Evolutionary conservation across 2,797 vertebrate genomes (phyloP).

Genomic region (Muscicapa striata): DNA sequence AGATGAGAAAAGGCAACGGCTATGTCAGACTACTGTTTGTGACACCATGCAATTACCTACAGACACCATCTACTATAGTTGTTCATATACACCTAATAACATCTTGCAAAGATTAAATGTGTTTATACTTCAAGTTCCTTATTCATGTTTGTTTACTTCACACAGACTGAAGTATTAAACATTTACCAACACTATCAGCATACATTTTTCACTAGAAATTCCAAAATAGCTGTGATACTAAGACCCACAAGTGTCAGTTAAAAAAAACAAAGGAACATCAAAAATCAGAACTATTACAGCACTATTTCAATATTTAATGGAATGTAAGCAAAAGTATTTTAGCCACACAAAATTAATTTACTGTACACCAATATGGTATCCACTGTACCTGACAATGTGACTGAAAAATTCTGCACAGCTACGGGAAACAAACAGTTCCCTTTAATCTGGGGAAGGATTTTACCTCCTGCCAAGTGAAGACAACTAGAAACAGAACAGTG

Average conservation of each 20-base stretch:
- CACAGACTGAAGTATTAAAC: conserved; percentile 33
- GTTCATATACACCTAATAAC: conserved; percentile 71
- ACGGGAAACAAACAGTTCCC: not conserved
- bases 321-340: conserved; percentile 49
- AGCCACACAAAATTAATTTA: conserved; percentile 36
- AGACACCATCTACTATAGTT: conserved; percentile 74
- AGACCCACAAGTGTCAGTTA: conserved; percentile 46
- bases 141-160: conserved; percentile 56
- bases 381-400: not conserved
- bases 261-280: not conserved
- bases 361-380: not conserved
- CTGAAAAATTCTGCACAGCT: not conserved
- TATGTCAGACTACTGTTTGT: conserved; percentile 87
- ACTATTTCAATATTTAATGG: conserved; percentile 27
- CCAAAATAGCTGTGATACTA: conserved; percentile 38
- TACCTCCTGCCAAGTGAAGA: not conserved
- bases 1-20: conserved; percentile 97
- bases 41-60: conserved; percentile 76
- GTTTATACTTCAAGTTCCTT: conserved; percentile 22
- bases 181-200: conserved; percentile 48
- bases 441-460: not conserved
- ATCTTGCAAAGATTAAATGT: conserved; percentile 67
- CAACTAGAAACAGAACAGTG: not conserved
- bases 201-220: conserved; percentile 29
- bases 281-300: conserved; percentile 48